Base-by-base conservation (phyloP, 2,797 vertebrate species). In the Sebastiscus tertius region DNA sequence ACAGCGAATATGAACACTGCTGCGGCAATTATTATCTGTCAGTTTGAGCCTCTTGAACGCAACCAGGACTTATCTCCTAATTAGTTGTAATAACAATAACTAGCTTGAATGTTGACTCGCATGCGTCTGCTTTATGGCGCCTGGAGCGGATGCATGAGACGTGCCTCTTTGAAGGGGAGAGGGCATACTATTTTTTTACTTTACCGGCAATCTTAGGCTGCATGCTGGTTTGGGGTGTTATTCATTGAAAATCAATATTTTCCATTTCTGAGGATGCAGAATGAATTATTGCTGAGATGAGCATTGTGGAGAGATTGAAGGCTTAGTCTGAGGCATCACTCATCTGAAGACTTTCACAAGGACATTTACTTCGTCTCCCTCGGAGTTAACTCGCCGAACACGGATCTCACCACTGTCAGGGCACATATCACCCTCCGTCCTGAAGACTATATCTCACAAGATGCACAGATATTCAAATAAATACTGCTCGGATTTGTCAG, bases 221-320 rank as follows among this genome's bases (percentile, higher is more conserved):
- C 77, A 65, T 67, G 82, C 80, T 80, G 89, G 84, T 93, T 91
- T 88, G 77, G 84, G 89, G 85, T 90, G 92, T 92, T 92, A 86
- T 90, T 94, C 85, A 93, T 89, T 93, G 92, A 92, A 94, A 94
- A 95, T 94, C 93, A 90, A 94, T 94, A 93, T 93, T 94, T 95
- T 95, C 91, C 89, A 93, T 93, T 94, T 94, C 90, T 93, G 87
- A 92, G 92, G 92, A 93, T 93, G 88, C 90, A 82, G 83, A 91
- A 92, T 94, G 89, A 94, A 93, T 93, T 95, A 93, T 93, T 91
- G 86, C 87, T 86, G 91, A 89, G 91, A 94, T 92, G 91, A 93
- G 82, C 88, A 86, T 86, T 87, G 91, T 90, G 87, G 83, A 80
- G 87, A 93, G 92, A 93, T 92, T 89, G 91, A 94, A 89, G 86